Evolutionary conservation across 2,888 invertebrate genomes (phyloP).

Genomic region (Sycophila texana): DNA sequence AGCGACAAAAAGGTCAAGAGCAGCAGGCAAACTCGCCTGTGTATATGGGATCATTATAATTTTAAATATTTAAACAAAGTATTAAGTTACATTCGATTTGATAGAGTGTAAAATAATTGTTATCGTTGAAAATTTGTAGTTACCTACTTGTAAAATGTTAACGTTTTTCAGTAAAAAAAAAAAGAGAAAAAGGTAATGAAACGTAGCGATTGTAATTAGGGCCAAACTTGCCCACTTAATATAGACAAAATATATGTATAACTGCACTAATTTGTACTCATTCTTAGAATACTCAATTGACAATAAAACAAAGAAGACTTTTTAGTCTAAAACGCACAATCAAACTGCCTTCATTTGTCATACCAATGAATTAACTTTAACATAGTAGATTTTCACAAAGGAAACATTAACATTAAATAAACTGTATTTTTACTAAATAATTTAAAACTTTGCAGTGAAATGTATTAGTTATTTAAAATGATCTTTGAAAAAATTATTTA

Average conservation of each 20-base stretch:
- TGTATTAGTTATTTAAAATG: constrained; percentile 13
- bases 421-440: constrained; percentile 6
- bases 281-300: constrained; percentile 60
- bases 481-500: neutral
- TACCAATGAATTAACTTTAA: constrained; percentile 47
- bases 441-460: constrained; percentile 16
- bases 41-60: constrained; percentile 45
- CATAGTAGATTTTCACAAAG: constrained; percentile 24
- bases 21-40: constrained; percentile 25
- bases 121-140: constrained; percentile 58
- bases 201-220: constrained; percentile 41
- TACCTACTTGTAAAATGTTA: constrained; percentile 55
- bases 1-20: constrained; percentile 29
- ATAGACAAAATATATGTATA: constrained; percentile 51
- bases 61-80: constrained; percentile 54
- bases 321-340: constrained; percentile 53
- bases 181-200: constrained; percentile 28
- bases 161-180: constrained; percentile 41
- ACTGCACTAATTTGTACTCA: constrained; percentile 60
- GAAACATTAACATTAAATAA: neutral
- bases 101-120: constrained; percentile 59
- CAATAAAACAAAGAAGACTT: constrained; percentile 58
- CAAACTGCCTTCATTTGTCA: constrained; percentile 53
- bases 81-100: constrained; percentile 53
- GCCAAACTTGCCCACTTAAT: constrained; percentile 47